A percentile compares a stretch with the other conserved stretches of the same genome.
Evolutionary conservation across 2,888 invertebrate genomes (phyloP).

Genomic region (Hydrotaea diabolus): DNA sequence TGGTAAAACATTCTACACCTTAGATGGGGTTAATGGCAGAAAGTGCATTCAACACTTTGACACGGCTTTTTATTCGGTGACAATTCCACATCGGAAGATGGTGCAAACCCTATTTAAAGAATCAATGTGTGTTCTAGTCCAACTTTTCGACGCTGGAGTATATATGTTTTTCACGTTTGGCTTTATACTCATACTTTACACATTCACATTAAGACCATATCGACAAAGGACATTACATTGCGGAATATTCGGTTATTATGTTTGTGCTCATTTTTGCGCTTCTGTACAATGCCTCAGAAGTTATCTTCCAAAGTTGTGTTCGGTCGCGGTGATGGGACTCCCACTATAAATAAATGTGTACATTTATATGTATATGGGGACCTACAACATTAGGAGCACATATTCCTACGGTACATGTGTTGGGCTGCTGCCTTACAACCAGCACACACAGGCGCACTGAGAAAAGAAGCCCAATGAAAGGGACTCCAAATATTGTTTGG

Average conservation of each 20-base stretch:
- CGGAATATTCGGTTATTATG: slow-evolving; percentile 38
- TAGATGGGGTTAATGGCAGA: too few species aligned
- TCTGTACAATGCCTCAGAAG: background rate
- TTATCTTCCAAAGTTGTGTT: slow-evolving; percentile 36
- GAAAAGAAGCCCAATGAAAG: background rate
- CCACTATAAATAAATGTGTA: background rate
- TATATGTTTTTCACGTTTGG: background rate
- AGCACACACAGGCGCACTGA: background rate
- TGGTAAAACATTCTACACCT: too few species aligned
- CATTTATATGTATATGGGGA: background rate
- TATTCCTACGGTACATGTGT: background rate
- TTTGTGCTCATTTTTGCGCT: slow-evolving; percentile 34
- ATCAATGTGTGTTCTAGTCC: too few species aligned
- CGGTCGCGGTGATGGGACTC: background rate
- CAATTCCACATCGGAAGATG: too few species aligned
- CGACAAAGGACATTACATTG: slow-evolving; percentile 41
- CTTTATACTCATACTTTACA: background rate
- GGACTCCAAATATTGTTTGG: slow-evolving; percentile 52
- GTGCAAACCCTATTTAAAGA: too few species aligned
- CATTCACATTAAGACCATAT: background rate
- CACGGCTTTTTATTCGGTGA: too few species aligned
- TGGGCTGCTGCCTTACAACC: background rate
- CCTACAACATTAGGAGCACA: background rate
- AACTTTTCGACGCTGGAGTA: too few species aligned
- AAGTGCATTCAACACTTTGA: too few species aligned